Base-by-base conservation (phyloP, 2,888 invertebrate genomes). In the Beris morrisii region DNA sequence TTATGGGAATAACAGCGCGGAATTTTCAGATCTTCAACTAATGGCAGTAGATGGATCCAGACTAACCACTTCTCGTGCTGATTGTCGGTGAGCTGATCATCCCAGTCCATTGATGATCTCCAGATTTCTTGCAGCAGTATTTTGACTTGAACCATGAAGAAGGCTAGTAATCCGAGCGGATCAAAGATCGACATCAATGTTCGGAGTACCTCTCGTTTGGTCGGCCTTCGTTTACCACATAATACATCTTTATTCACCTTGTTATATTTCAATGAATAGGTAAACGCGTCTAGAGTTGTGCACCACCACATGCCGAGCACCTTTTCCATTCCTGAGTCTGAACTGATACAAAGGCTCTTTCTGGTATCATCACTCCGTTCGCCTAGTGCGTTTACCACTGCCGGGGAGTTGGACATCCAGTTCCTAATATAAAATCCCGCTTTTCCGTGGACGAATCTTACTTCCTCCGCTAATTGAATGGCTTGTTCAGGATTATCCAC, bases 41-140 rank as follows among this genome's bases (percentile, higher is more conserved):
- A n/a, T n/a, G n/a, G 15, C 11, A 70, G 11, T 1, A 59, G 6
- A 4, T 32, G 28, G 7, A 67, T 31, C 68, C 65, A 71, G 12
- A 43, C 52, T 5, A 53, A 22, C 70, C 70, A 1, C 22, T 22
- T 22, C 22, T 22, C 22, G 22, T 22, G 22, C 22, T 22, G 22
- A 22, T 22, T 22, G 22, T 22, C 22, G 3, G 22, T 22, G 3
- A 22, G 22, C 22, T 22, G 22, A 22, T 22, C 22, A 22, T 22
- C 22, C 22, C 22, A 2, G 22, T 22, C 22, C 22, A 22, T 68
- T 13, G 38, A 61, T 1, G 44, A 58, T 12, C 70, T 57, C 70
- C 70, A 72, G 3, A 70, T 64, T 12, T 70, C 57, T 38, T 73
- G 69, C 9, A 72, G 43, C 2, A 70, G 15, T 13, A 72, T 70